These are phyloP conservation scores for Acrossocheilus wenchowensis DNA, from an alignment of 2,797 vertebrate genomes.

Conservation along the genomic window DNA sequence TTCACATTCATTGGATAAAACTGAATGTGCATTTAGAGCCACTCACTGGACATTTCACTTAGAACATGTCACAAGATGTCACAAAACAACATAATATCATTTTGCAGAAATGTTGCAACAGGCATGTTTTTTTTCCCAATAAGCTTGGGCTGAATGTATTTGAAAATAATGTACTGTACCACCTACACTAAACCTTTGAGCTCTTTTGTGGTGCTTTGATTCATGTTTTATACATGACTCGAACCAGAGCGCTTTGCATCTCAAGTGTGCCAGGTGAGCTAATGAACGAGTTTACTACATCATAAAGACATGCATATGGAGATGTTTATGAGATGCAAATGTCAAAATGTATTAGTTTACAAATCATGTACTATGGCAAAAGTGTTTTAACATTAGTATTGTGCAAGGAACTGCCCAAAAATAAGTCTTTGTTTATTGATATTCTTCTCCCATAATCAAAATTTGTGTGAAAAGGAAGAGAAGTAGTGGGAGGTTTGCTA, in stretches of 20 bases:
- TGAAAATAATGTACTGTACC: not conserved
- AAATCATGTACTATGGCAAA: not conserved
- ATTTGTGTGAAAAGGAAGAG: not conserved
- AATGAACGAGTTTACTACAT: not conserved
- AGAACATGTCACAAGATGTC: not conserved
- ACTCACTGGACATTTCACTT: not conserved
- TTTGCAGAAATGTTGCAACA: not conserved
- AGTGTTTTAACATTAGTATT: not conserved
- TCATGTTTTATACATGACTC: not conserved
- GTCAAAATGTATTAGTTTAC: not conserved
- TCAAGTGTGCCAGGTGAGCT: not conserved
- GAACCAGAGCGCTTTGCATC: not conserved
- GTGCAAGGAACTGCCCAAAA: not conserved
- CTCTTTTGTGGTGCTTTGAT: not conserved
- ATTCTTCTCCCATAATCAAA: not conserved
- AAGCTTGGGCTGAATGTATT: not conserved
- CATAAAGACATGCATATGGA: not conserved
- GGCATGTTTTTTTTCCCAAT: not conserved
- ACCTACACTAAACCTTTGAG: not conserved
- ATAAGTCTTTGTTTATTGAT: not conserved
- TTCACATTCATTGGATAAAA: not conserved
- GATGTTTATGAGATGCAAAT: not conserved
- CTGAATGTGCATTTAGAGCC: not conserved
- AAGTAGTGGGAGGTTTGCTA: not conserved
- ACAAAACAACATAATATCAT: not conserved